Evolutionary conservation across 2,113 vertebrate species (phyloP), one percentile per base, ranked within the genome.

Genomic region (Coregonus clupeaformis): DNA sequence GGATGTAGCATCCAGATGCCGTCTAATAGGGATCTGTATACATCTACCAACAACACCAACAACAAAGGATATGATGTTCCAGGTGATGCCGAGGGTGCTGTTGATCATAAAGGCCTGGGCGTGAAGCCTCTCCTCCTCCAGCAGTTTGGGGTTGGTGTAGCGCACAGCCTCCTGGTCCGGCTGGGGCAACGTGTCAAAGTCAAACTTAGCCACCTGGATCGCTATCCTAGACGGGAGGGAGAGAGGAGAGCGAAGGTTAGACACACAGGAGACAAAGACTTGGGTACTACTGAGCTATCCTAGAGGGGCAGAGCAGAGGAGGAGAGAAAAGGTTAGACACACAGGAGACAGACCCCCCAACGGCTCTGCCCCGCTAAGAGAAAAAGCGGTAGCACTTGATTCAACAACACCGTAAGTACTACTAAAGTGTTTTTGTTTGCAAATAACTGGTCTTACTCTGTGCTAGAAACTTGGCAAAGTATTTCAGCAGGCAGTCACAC

Each of bases 121-220:
- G 47, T 94, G 95, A 62, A 94, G 96, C n/a, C 93, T 89, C 87
- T 97, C 96, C 72, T 97, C 96, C 80, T 98, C 96, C 87, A 95
- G 90, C 85, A 95, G 94, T 81, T 93, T 95, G 5, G 89, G 87
- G 69, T 90, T 95, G 0, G 89, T 85, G 83, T 93, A 94, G 30
- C 90, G 93, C 0, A 86, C 71, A 0, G 89, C 90, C 75, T 96
- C 94, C 0, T 85, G 77, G 14, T 94, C 91, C 4, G 89, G 91
- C 73, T 94, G 93, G 3, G 95, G 94, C 75, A 96, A 84, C 81
- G 87, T 95, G 85, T 98, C 96, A 78, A 98, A 96, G 92, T 88
- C 96, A 91, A 99, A 97, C 90, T 97, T 98, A 90, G 98, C 95
- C 14, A 99, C 97, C 91, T 98, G 97, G 82, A 98, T 96, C 3